phyloP scores from a whole-genome alignment of 1,140 invertebrate genomes.

The Drosophila asahinai region DNA sequence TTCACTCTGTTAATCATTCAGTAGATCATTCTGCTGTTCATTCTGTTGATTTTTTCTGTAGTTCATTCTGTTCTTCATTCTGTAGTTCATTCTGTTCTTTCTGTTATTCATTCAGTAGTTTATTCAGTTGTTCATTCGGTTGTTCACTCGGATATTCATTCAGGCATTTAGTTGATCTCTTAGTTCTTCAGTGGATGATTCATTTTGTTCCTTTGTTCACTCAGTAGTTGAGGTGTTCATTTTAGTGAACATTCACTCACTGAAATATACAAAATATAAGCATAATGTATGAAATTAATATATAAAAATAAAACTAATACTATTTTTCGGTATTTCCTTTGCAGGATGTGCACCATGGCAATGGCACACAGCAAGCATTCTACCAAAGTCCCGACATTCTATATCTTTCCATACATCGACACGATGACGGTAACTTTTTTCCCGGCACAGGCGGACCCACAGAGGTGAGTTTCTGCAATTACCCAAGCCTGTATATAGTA shows the following conservation, averaged over 20 bases:
- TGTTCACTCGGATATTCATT: neutral
- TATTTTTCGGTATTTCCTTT: neutral
- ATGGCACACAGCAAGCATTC: conserved; percentile 99
- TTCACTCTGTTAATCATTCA: too few relatives aligned
- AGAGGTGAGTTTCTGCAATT: conserved; percentile 86
- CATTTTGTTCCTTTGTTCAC: neutral
- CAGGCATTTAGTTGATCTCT: neutral
- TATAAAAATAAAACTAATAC: neutral
- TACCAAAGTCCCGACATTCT: conserved; percentile 97
- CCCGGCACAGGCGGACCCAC: conserved; percentile 97
- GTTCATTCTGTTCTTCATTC: neutral
- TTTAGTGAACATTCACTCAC: neutral
- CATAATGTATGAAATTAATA: too few relatives aligned
- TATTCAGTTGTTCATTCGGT: neutral
- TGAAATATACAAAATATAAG: too few relatives aligned
- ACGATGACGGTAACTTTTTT: conserved; percentile 99
- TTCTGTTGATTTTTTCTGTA: neutral
- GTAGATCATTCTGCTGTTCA: neutral
- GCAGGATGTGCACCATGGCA: conserved; percentile 99
- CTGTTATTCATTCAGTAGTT: neutral
- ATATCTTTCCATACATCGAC: conserved; percentile 98
- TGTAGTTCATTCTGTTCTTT: too few relatives aligned
- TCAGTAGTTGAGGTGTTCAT: neutral
- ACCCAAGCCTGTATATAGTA: neutral
- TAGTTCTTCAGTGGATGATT: neutral